A percentile compares a stretch with the other conserved stretches of the same genome.
These are phyloP conservation scores for Rapana venosa DNA, from an alignment of 2,888 invertebrate species.

Conservation along the genomic window DNA sequence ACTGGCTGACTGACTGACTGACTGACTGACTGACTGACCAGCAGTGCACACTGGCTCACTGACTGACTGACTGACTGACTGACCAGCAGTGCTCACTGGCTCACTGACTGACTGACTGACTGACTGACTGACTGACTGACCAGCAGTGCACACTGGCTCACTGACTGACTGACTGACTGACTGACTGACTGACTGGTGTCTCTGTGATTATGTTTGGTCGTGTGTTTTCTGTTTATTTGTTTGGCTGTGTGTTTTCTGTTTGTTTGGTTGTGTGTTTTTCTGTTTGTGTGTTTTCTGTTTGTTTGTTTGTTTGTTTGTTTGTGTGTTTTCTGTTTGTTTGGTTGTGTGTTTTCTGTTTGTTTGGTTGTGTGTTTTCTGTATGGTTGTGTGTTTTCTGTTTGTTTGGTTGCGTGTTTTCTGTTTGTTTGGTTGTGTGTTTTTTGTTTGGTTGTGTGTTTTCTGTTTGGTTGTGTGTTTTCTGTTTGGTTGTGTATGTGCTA, in stretches of 20 bases:
- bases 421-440: not conserved
- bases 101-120: too few species aligned
- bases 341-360: not conserved
- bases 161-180: too few species aligned
- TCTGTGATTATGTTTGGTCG: not conserved
- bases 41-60: too few species aligned
- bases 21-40: too few species aligned
- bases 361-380: not conserved
- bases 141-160: too few species aligned
- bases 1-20: too few species aligned
- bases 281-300: not conserved
- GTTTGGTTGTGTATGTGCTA: not conserved
- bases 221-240: not conserved
- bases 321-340: not conserved
- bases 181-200: too few species aligned
- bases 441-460: not conserved
- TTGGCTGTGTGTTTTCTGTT: not conserved
- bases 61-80: too few species aligned
- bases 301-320: not conserved
- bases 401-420: not conserved
- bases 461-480: not conserved
- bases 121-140: too few species aligned
- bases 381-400: not conserved
- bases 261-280: not conserved
- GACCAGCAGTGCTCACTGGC: too few species aligned